A percentile compares a stretch with the other conserved stretches of the same genome.
Evolutionary conservation across 2,888 invertebrate genomes (phyloP).

Genomic region (Notodonta ziczac): DNA sequence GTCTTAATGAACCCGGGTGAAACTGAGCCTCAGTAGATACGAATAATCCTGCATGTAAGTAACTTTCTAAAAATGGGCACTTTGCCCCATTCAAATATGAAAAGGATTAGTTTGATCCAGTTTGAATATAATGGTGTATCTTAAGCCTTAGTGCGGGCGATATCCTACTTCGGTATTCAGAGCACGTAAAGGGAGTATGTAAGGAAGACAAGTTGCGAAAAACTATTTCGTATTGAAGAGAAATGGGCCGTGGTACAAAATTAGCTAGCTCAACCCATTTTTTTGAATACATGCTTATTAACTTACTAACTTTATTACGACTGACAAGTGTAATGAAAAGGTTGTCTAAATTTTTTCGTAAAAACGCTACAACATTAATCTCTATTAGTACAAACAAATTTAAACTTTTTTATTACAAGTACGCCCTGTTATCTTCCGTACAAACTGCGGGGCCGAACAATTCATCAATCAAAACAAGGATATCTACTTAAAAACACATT

Average conservation of each 20-base stretch:
- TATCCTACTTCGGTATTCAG: conserved; percentile 49
- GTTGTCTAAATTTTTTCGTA: background rate
- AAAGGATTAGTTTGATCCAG: conserved; percentile 52
- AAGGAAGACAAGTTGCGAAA: conserved; percentile 43
- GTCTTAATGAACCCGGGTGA: conserved; percentile 60
- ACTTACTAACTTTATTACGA: background rate
- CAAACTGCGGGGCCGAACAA: conserved; percentile 60
- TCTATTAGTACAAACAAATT: conserved; percentile 74
- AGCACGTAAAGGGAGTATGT: conserved; percentile 39
- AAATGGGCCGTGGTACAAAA: background rate
- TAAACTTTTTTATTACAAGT: conserved; percentile 59
- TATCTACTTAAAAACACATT: conserved; percentile 80
- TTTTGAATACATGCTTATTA: background rate
- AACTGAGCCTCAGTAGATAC: conserved; percentile 34
- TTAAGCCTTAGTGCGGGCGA: conserved; percentile 36
- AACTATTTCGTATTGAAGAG: conserved; percentile 37
- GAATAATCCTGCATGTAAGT: conserved; percentile 41
- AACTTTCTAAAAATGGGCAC: conserved; percentile 49
- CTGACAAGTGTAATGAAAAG: background rate
- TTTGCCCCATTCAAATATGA: conserved; percentile 43
- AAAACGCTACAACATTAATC: conserved; percentile 62
- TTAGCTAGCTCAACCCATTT: background rate
- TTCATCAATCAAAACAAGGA: conserved; percentile 79
- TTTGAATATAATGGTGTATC: conserved; percentile 47
- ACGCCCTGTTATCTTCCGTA: conserved; percentile 56